phyloP scores from a whole-genome alignment of 2,888 invertebrate genomes.

The Dusona sp. region DNA sequence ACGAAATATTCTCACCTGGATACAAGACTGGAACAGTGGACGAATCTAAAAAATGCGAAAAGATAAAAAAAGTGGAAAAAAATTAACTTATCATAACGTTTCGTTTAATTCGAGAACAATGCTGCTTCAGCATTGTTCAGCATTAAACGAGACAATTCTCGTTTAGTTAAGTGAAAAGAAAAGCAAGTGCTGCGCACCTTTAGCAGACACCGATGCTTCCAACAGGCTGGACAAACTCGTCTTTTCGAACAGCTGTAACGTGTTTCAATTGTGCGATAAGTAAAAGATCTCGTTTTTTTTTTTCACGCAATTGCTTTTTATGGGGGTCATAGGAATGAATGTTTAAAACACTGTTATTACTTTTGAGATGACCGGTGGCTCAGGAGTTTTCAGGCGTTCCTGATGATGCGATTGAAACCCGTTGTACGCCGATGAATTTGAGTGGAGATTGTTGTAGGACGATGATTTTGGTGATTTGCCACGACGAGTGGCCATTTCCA shows the following conservation, averaged over 20 bases:
- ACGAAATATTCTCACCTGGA: slow-evolving; percentile 80
- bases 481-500: slow-evolving; percentile 32
- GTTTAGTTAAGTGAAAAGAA: slow-evolving; percentile 42
- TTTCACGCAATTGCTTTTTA: not conserved
- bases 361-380: slow-evolving; percentile 84
- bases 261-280: slow-evolving; percentile 43
- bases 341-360: slow-evolving; percentile 76
- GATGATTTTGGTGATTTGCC: slow-evolving; percentile 22
- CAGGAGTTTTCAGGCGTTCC: slow-evolving; percentile 82
- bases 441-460: slow-evolving; percentile 12
- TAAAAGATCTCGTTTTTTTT: slow-evolving; percentile 3
- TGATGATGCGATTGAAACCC: slow-evolving; percentile 69
- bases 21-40: slow-evolving; percentile 78
- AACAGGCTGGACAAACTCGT: slow-evolving; percentile 84
- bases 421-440: slow-evolving; percentile 70
- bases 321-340: not conserved
- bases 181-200: slow-evolving; percentile 79
- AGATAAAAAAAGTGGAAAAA: slow-evolving; percentile 57
- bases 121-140: not conserved
- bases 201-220: slow-evolving; percentile 83
- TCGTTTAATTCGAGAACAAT: not conserved
- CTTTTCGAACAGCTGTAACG: slow-evolving; percentile 82
- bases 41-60: slow-evolving; percentile 77
- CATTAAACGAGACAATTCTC: not conserved
- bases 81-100: slow-evolving; percentile 35